Evolutionary conservation across 2,113 vertebrate genomes (phyloP).

Genomic region (Toxotes jaculatrix): DNA sequence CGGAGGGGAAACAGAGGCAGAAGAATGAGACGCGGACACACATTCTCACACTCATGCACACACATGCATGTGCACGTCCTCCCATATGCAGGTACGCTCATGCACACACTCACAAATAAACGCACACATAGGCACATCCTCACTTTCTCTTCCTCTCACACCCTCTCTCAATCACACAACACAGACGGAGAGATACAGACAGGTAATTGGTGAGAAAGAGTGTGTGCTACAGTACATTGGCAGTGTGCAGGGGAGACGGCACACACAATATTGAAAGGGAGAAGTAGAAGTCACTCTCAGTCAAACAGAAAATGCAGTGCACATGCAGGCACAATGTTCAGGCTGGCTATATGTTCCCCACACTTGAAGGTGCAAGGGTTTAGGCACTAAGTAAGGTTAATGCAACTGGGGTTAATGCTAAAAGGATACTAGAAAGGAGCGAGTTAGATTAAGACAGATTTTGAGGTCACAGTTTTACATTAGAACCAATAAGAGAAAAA

Average conservation of each 20-base stretch:
- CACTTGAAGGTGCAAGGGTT: conserved; percentile 44
- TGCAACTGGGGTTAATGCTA: conserved; percentile 41
- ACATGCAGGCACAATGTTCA: conserved; percentile 55
- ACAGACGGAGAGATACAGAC: conserved; percentile 71
- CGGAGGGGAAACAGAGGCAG: conserved; percentile 83
- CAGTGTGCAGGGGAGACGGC: conserved; percentile 59
- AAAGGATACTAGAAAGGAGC: conserved; percentile 30
- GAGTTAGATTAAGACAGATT: conserved; percentile 30
- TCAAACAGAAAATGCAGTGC: conserved; percentile 61
- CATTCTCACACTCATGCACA: conserved; percentile 39
- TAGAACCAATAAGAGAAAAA: conserved; percentile 4
- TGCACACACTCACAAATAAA: conserved; percentile 29
- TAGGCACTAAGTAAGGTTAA: conserved; percentile 53
- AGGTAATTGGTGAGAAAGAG: conserved; percentile 83
- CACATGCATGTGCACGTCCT: conserved; percentile 22
- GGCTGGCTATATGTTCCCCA: conserved; percentile 42
- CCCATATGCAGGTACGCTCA: conserved; percentile 24
- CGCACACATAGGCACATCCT: conserved; percentile 48
- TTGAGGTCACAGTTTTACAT: conserved; percentile 14
- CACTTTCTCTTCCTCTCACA: conserved; percentile 62
- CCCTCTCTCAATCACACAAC: conserved; percentile 74
- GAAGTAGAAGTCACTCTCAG: conserved; percentile 70
- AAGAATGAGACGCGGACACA: conserved; percentile 78
- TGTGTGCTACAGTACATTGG: conserved; percentile 61
- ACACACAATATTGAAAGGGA: conserved; percentile 64